A percentile compares a stretch with the other conserved stretches of the same genome.
Conservation (phyloP, 2,797 vertebrate genomes). For the Tarsius wallacei region DNA sequence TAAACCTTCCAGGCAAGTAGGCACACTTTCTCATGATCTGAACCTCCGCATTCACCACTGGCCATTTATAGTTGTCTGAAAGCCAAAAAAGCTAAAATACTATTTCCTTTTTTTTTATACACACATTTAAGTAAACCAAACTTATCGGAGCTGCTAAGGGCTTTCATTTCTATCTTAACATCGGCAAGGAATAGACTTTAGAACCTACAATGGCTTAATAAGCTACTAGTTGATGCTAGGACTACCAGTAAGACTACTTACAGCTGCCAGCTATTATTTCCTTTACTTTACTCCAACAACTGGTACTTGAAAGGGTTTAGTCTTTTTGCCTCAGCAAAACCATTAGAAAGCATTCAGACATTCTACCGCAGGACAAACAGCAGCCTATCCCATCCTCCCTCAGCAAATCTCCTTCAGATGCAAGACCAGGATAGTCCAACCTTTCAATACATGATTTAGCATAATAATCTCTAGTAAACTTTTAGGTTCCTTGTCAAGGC, state of each 20-base stretch:
- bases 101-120: background rate
- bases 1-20: background rate
- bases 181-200: background rate
- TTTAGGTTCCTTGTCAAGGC: no score
- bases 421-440: no score
- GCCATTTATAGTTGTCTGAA: background rate
- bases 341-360: no score
- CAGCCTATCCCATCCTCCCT: no score
- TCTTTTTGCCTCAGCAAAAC: no score
- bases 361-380: no score
- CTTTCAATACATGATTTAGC: no score
- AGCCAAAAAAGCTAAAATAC: background rate
- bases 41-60: background rate
- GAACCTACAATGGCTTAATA: background rate
- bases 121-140: background rate
- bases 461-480: no score
- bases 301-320: no score
- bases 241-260: background rate
- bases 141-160: background rate
- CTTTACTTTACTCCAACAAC: background rate
- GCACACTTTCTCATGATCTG: background rate
- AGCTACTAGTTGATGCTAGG: background rate
- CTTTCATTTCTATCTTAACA: background rate
- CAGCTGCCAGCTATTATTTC: no score
- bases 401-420: no score